These are phyloP conservation scores for Antechinus flavipes DNA, from an alignment of 2,113 vertebrate species.

Conservation along the genomic window DNA sequence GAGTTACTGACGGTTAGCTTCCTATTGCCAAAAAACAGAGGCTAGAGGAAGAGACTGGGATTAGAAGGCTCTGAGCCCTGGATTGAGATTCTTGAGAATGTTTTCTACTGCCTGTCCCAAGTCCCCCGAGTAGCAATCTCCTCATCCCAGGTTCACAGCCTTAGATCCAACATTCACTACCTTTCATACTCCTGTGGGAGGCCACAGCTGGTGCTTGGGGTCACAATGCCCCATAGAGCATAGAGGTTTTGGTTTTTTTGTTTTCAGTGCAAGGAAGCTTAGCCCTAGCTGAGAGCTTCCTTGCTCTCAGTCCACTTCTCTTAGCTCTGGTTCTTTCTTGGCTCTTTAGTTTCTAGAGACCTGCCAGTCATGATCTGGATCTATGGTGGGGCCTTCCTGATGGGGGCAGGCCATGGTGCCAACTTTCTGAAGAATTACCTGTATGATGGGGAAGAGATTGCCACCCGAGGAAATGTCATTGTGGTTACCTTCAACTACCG, in stretches of 20 bases:
- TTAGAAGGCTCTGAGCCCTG: not conserved
- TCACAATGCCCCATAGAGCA: not conserved
- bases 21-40: not conserved
- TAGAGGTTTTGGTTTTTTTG: not conserved
- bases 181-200: not conserved
- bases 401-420: slow-evolving; percentile 87
- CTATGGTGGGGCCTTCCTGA: slow-evolving; percentile 91
- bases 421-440: slow-evolving; percentile 92
- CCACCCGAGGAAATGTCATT: slow-evolving; percentile 91
- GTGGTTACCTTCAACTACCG: slow-evolving; percentile 95
- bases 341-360: slow-evolving; percentile 86
- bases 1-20: not conserved
- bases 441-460: slow-evolving; percentile 92
- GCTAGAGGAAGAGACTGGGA: not conserved
- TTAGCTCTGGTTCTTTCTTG: not conserved
- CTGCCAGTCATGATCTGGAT: slow-evolving; percentile 96
- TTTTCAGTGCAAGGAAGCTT: not conserved
- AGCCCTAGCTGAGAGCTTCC: not conserved
- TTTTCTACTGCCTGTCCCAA: not conserved
- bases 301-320: rapidly evolving
- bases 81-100: not conserved
- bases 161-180: not conserved
- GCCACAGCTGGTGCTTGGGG: not conserved
- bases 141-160: not conserved
- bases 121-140: not conserved